Percentiles rank a stretch among this genome's conserved stretches.
Conservation (phyloP, 2,888 invertebrate species). For the Eudemis profundana region DNA sequence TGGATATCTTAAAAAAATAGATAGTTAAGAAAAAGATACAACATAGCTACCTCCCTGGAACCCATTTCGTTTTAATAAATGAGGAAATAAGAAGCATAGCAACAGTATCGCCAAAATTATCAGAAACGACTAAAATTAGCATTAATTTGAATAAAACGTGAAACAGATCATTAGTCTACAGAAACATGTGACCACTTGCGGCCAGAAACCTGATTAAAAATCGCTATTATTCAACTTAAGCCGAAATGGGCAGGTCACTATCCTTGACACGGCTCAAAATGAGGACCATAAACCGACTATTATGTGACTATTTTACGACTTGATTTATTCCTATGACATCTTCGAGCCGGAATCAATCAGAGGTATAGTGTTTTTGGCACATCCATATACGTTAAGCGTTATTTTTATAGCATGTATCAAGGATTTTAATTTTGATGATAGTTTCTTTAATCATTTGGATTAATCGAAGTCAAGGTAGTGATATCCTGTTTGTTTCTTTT, state of each 20-base stretch:
- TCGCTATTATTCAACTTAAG: conserved; percentile 31
- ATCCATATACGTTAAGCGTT: conserved; percentile 2
- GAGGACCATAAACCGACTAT: conserved; percentile 19
- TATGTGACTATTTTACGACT: conserved; percentile 24
- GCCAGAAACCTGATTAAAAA: conserved; percentile 15
- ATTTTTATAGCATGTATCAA: conserved; percentile 10
- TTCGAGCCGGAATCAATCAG: conserved; percentile 35
- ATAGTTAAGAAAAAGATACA: too few relatives aligned
- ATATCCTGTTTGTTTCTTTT: not conserved
- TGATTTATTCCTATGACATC: conserved; percentile 37
- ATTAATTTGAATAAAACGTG: conserved; percentile 31
- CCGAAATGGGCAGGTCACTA: conserved; percentile 24
- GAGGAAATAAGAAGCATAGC: not conserved
- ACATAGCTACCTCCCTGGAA: too few relatives aligned
- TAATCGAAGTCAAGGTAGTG: not conserved
- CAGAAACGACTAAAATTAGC: conserved; percentile 7
- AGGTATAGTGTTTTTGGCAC: conserved; percentile 16
- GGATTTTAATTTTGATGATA: conserved; percentile 16
- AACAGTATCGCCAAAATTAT: not conserved
- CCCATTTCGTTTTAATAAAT: too few relatives aligned
- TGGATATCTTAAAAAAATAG: too few relatives aligned
- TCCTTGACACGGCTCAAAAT: conserved; percentile 37
- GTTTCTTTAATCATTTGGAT: not conserved
- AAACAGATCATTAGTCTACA: not conserved
- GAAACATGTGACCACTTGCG: conserved; percentile 17